Percentiles rank a stretch among this genome's conserved stretches.
Evolutionary conservation across 2,888 invertebrate genomes (phyloP).

Genomic region (Plagiodera versicolora): DNA sequence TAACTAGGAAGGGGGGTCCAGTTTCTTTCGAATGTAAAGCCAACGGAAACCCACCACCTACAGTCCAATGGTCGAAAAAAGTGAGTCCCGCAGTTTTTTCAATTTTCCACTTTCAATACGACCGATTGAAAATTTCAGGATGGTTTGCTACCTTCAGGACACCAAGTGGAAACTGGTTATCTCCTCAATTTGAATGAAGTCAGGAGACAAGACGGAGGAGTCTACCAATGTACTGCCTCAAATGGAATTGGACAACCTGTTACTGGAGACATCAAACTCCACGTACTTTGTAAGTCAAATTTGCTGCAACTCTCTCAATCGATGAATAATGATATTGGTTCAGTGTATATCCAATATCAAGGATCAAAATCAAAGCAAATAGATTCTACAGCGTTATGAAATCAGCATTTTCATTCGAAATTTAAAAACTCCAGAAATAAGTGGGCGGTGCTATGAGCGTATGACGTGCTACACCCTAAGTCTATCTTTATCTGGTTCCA

Average conservation of each 20-base stretch:
- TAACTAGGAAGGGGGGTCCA: conserved; percentile 54
- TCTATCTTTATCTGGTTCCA: too few relatives aligned
- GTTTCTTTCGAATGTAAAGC: conserved; percentile 56
- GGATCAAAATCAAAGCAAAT: too few relatives aligned
- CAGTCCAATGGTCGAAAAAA: conserved; percentile 57
- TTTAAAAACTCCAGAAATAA: too few relatives aligned
- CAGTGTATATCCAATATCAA: too few relatives aligned
- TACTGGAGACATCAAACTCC: conserved; percentile 52
- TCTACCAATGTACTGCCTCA: conserved; percentile 57
- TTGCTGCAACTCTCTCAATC: too few relatives aligned
- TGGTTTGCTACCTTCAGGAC: conserved; percentile 51
- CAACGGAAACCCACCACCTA: conserved; percentile 56
- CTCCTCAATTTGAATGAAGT: conserved; percentile 52
- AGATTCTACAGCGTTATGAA: too few relatives aligned
- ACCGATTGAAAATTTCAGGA: conserved; percentile 51
- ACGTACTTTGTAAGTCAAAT: conserved; percentile 53
- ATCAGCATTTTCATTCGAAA: too few relatives aligned
- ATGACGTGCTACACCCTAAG: too few relatives aligned
- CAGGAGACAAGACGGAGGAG: conserved; percentile 55
- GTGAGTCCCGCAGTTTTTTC: conserved; percentile 34
- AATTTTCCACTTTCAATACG: too few relatives aligned
- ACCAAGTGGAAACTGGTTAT: conserved; percentile 53
- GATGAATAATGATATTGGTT: too few relatives aligned
- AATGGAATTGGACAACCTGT: conserved; percentile 57
- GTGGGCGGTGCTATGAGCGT: too few relatives aligned